These are phyloP conservation scores for Mormyrops boulengeri DNA, from an alignment of 2,797 vertebrate species.

Conservation along the genomic window DNA sequence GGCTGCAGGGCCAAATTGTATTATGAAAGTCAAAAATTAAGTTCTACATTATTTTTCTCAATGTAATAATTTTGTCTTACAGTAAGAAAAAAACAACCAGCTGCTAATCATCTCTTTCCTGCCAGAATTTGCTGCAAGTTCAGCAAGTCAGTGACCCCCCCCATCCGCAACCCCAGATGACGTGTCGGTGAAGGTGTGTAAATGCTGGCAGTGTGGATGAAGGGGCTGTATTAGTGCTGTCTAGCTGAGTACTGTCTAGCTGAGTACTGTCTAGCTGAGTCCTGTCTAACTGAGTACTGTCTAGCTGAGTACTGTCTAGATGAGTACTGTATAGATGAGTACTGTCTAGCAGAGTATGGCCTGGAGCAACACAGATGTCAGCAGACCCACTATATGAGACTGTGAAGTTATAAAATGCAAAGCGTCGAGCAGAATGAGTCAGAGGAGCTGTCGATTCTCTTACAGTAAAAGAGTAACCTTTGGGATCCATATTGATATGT, in stretches of 20 bases:
- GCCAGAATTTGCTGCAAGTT: slow-evolving; percentile 28
- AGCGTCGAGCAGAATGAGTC: background rate
- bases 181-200: slow-evolving; percentile 35
- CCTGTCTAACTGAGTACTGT: too few species aligned
- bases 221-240: background rate
- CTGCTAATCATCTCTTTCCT: background rate
- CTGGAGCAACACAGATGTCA: background rate
- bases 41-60: background rate
- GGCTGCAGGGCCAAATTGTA: background rate
- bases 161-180: slow-evolving; percentile 34
- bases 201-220: background rate
- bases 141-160: background rate
- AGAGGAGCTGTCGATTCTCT: background rate
- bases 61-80: background rate
- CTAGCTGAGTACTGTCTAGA: too few species aligned
- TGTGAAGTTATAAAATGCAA: background rate
- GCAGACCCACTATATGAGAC: background rate
- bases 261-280: too few species aligned
- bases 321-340: background rate
- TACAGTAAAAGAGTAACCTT: background rate
- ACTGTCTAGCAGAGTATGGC: background rate
- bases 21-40: background rate
- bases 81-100: background rate
- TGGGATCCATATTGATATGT: background rate
- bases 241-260: too few species aligned